Evolutionary conservation across 1,140 invertebrate genomes (phyloP).

Genomic region (Agrilus planipennis): DNA sequence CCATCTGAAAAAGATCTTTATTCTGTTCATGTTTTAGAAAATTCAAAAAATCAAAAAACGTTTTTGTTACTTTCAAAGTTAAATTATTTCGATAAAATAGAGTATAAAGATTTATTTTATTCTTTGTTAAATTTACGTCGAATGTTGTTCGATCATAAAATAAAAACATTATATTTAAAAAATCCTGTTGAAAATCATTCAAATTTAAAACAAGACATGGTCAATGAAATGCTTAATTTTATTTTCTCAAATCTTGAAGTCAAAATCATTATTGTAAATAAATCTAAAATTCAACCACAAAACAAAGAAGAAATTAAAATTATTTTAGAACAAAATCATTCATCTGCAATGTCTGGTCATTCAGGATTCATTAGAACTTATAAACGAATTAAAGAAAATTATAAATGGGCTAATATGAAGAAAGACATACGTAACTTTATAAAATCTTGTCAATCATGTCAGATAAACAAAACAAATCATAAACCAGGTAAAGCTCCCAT

Average conservation of each 20-base stretch:
- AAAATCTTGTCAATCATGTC: conserved; percentile 19
- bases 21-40: too few species aligned
- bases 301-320: neutral
- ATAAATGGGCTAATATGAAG: conserved; percentile 6
- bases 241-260: neutral
- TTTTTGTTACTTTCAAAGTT: too few species aligned
- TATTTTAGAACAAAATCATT: neutral
- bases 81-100: too few species aligned
- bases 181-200: neutral
- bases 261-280: neutral
- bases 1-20: too few species aligned
- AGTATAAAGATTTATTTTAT: too few species aligned
- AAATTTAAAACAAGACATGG: neutral
- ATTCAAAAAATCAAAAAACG: too few species aligned
- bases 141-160: too few species aligned
- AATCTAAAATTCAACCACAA: too few species aligned
- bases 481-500: conserved; percentile 27
- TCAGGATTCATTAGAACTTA: neutral
- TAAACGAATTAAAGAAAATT: neutral
- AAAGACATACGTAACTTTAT: conserved; percentile 7
- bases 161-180: neutral
- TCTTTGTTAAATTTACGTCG: too few species aligned
- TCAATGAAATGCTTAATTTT: neutral
- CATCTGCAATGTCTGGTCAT: neutral
- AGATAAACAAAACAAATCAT: conserved; percentile 27